phyloP scores from a whole-genome alignment of 2,888 invertebrate genomes.

The Parasteatoda lunata region DNA sequence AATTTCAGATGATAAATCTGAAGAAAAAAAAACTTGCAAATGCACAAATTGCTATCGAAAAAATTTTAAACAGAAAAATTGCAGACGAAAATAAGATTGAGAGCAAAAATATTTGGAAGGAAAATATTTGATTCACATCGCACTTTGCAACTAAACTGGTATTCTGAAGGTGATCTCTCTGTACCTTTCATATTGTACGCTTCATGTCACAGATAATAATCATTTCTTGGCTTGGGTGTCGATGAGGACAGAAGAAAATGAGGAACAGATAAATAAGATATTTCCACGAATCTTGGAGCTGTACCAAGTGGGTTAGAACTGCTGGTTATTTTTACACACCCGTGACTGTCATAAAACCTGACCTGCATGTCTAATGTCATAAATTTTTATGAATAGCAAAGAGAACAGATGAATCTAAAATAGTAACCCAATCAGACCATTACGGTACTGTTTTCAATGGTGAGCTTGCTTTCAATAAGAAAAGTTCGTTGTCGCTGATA shows the following conservation, averaged over 20 bases:
- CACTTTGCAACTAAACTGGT: not conserved
- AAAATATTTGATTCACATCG: not conserved
- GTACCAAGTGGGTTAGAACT: conserved; percentile 25
- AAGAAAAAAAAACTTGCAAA: too few species aligned
- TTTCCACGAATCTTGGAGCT: conserved; percentile 16
- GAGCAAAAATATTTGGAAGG: not conserved
- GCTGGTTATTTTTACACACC: conserved; percentile 46
- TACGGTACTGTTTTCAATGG: too few species aligned
- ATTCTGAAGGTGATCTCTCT: too few species aligned
- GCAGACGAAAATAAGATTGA: not conserved
- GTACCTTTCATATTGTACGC: too few species aligned
- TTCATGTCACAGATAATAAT: not conserved
- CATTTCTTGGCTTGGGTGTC: not conserved
- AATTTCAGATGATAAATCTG: too few species aligned
- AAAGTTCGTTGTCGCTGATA: too few species aligned
- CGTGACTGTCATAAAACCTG: conserved; percentile 49
- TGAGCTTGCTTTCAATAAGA: too few species aligned
- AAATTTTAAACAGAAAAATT: conserved; percentile 9
- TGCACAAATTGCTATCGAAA: not conserved
- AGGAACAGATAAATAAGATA: conserved; percentile 2
- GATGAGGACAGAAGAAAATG: not conserved
- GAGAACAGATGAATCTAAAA: conserved; percentile 31
- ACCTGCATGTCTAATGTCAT: conserved; percentile 33
- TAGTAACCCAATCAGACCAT: conserved; percentile 9
- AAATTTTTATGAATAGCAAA: conserved; percentile 48